Evolutionary conservation across 2,888 invertebrate species (phyloP).

Genomic region (Hyles lineata): DNA sequence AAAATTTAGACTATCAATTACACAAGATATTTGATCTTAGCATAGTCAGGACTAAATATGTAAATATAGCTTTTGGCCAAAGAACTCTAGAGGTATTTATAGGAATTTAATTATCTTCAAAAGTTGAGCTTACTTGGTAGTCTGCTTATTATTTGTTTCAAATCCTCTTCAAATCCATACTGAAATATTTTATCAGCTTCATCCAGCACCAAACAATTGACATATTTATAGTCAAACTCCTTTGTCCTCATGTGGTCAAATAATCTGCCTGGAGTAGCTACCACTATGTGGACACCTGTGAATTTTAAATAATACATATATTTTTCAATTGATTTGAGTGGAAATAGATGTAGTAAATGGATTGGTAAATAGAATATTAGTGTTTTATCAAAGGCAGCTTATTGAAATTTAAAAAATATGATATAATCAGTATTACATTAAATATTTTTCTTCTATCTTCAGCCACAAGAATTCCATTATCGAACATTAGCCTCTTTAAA

Average conservation of each 20-base stretch:
- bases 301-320: constrained; percentile 32
- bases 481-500: too few relatives aligned
- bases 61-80: too few relatives aligned
- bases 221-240: constrained; percentile 94
- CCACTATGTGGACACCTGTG: constrained; percentile 92
- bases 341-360: background rate
- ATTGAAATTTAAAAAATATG: too few relatives aligned
- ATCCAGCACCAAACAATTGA: constrained; percentile 96
- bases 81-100: too few relatives aligned
- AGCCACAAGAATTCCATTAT: too few relatives aligned
- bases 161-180: constrained; percentile 98
- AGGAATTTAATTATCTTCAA: background rate
- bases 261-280: constrained; percentile 97
- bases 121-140: constrained; percentile 91
- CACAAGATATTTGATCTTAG: too few relatives aligned
- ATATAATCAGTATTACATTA: too few relatives aligned
- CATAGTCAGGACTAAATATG: too few relatives aligned
- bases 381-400: background rate
- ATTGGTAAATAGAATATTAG: background rate
- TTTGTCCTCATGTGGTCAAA: constrained; percentile 97
- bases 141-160: constrained; percentile 95
- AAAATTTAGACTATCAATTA: too few relatives aligned
- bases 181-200: constrained; percentile 98
- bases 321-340: background rate
- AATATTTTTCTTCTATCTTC: too few relatives aligned